Conservation (phyloP, 2,113 vertebrate genomes). For the Chaetops frenatus region DNA sequence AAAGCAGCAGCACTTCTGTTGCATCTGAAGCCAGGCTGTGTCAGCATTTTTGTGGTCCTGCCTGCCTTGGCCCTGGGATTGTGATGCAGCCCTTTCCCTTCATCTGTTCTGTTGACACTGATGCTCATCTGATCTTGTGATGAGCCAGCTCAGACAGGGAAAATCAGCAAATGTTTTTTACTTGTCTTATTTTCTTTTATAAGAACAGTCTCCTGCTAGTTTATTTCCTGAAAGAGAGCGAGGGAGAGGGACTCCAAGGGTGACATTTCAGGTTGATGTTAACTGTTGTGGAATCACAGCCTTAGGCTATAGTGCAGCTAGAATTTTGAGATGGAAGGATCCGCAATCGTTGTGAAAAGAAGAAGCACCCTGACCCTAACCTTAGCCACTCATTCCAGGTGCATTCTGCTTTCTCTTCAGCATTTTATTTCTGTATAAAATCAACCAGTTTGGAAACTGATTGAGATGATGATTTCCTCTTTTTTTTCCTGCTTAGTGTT, state of each 20-base stretch:
- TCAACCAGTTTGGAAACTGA: not conserved
- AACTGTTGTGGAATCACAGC: not conserved
- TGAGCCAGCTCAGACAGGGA: not conserved
- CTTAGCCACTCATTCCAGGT: not conserved
- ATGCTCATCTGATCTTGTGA: not conserved
- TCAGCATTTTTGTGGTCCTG: not conserved
- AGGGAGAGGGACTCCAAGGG: not conserved
- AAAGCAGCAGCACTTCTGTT: not conserved
- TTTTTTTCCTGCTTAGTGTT: not conserved
- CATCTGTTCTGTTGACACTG: not conserved
- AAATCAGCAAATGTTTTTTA: not conserved
- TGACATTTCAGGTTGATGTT: conserved; percentile 10
- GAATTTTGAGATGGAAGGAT: not conserved
- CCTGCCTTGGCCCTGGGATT: not conserved
- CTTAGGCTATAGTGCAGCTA: not conserved
- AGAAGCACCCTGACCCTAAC: not conserved
- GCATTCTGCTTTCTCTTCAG: not conserved
- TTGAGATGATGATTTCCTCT: not conserved
- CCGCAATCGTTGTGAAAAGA: not conserved
- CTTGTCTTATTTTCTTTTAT: not conserved
- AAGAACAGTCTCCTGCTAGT: not conserved
- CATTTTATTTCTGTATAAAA: not conserved
- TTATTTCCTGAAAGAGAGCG: not conserved
- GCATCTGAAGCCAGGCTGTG: not conserved
- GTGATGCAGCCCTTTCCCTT: not conserved